Base-by-base conservation (phyloP, 1,140 invertebrate genomes). In the Arctopsyche grandis region DNA sequence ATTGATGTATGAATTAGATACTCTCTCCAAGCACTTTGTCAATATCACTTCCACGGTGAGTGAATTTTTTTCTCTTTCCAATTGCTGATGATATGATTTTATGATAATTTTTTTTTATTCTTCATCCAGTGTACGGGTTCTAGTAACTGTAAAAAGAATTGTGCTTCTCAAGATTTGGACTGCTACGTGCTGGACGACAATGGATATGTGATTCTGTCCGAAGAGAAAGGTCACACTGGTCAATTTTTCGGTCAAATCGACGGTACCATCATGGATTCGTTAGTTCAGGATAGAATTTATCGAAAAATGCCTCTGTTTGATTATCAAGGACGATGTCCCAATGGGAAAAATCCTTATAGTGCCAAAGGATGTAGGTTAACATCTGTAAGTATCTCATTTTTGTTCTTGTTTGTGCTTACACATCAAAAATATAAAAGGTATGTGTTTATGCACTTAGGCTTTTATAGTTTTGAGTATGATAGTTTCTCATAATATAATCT, bases 181-280 rank as follows among this genome's bases (percentile, higher is more conserved):
- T 98, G 96, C 85, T 98, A 96, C 85, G 93, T 98, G 10, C 86
- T 98, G 48, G 96, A 98, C 83, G 96, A 97, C 85, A 97, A 96
- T 85, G 96, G 96, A 9, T 98, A 97, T 85, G 93, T 98, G n/a
- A 94, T 98, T 38, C 92, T 97, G 24, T 97, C 95, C 4, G 95
- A 97, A 85, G 92, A 94, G 79, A 89, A 91, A 38, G 91, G 94
- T 69, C 93, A 97, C 84, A 96, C 95, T 3, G 95, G 95, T 10
- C 90, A 93, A 82, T 98, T 98, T 86, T 98, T 98, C 84, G 96
- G 96, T 0, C 95, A 97, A 85, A 94, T 97, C 60, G 96, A 98
- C 85, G 96, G 96, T n/a, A 97, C 95, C 0, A 95, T 98, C 63
- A 97, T 98, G 94, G 95, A 97, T 85, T 96, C 95, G 0, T 86